Base-by-base conservation (phyloP, 2,888 invertebrate genomes). In the Andrena hattorfiana region DNA sequence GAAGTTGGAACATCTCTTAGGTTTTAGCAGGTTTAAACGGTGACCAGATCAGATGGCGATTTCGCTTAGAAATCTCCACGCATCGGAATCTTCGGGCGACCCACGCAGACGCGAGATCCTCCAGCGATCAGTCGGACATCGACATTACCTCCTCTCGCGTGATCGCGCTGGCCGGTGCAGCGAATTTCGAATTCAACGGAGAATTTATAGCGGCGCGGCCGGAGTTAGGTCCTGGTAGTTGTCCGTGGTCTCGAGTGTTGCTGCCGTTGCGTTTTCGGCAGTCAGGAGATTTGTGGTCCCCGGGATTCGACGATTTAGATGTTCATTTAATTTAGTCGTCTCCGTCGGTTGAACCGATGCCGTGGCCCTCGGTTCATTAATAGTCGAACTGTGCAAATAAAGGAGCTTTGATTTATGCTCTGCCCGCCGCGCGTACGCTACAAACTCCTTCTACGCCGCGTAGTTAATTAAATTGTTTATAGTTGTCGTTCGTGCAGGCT, bases 311-410 rank as follows among this genome's bases (percentile, higher is more conserved):
- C 91, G 90, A 92, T 92, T 92, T 91, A 90, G 91, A 93, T 92
- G 92, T 91, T 90, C 90, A 81, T 89, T 90, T 92, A 92, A 92
- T 92, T 92, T 91, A 90, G 90, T 90, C 89, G 89, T 90, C 85
- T 79, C 62, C 69, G 77, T 62, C 72, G 77, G 48, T 5, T 66
- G 63, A 59, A 68, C 62, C 32, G 49, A 35, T 49, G 72, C 75
- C 75, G 72, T 81, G 69, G 75, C 71, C 66, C 62, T 77, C 74
- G 81, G 77, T 79, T 86, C 86, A 86, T 86, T 86, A 86, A 86
- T 81, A 71, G 74, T 81, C 79, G 77, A 77, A 68, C 69, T 84
- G 54, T 59, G 30, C 75, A 86, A 77, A 81, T 77, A 85, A 84
- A 84, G 42, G 68, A 84, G 63, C 68, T 69, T 81, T 86, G 86